Evolutionary conservation across 37 sponge, comb jelly and placozoan genomes (phyloP).

Genomic region (Eunapius fragilis): DNA sequence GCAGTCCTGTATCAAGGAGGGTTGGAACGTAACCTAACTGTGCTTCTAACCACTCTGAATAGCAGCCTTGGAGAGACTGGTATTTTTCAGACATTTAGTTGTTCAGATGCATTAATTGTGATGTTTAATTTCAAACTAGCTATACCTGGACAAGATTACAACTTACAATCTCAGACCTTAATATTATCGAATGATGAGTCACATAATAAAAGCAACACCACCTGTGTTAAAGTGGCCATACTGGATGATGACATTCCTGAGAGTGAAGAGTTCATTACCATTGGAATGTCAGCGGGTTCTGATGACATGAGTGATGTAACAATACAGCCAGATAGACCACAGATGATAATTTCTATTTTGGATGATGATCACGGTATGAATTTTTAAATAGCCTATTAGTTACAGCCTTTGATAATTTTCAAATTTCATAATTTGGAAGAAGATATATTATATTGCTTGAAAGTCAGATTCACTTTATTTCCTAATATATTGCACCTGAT

Average conservation of each 20-base stretch:
- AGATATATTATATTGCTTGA: too few relatives aligned
- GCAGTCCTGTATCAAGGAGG: not conserved
- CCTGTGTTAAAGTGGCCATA: not conserved
- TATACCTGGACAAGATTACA: not conserved
- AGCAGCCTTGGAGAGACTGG: not conserved
- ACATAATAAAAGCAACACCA: not conserved
- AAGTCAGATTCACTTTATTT: too few relatives aligned
- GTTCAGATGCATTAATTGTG: not conserved
- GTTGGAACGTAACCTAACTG: not conserved
- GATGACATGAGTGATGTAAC: not conserved
- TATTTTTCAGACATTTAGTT: not conserved
- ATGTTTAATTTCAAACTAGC: not conserved
- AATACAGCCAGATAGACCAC: not conserved
- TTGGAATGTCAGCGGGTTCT: not conserved
- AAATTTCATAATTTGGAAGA: too few relatives aligned
- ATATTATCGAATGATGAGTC: not conserved
- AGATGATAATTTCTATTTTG: not conserved
- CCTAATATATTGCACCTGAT: not conserved
- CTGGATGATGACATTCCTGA: not conserved
- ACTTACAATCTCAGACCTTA: not conserved
- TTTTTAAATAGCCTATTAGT: too few relatives aligned
- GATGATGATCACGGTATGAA: not conserved
- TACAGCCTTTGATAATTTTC: too few relatives aligned
- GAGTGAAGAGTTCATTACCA: not conserved
- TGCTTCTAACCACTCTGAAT: not conserved